Evolutionary conservation across 1,140 invertebrate species (phyloP).

Genomic region (Sarcophaga bullata): DNA sequence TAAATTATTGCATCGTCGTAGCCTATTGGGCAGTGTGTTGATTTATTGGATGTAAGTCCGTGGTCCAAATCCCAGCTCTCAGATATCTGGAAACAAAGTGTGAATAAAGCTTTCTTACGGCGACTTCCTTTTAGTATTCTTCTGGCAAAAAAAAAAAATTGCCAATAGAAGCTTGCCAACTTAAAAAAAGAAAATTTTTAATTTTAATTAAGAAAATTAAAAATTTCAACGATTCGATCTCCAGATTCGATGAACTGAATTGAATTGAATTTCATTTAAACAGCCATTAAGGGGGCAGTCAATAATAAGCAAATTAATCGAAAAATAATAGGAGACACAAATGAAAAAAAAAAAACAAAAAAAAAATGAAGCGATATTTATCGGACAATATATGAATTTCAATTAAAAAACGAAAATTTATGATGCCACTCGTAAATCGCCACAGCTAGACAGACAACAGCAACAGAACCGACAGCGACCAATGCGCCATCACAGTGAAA

Average conservation of each 20-base stretch:
- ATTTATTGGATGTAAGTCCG: too few relatives aligned
- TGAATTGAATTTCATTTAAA: not conserved
- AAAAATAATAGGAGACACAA: too few relatives aligned
- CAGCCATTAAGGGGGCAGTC: not conserved
- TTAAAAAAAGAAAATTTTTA: too few relatives aligned
- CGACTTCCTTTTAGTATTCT: too few relatives aligned
- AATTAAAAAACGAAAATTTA: conserved; percentile 36
- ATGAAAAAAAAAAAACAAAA: too few relatives aligned
- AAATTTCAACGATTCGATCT: not conserved
- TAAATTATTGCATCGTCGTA: too few relatives aligned
- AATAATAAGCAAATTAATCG: not conserved
- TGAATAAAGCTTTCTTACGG: too few relatives aligned
- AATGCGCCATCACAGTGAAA: not conserved
- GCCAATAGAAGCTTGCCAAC: too few relatives aligned
- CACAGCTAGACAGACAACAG: not conserved
- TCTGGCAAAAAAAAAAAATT: not conserved
- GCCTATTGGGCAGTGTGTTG: too few relatives aligned
- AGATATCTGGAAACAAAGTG: too few relatives aligned
- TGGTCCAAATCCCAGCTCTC: too few relatives aligned
- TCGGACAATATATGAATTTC: conserved; percentile 35
- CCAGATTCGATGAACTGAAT: not conserved
- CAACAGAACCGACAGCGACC: not conserved
- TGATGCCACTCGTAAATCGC: conserved; percentile 25
- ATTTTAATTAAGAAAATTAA: conserved; percentile 30
- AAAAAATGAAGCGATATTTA: not conserved